These are phyloP conservation scores for Caranx ignobilis DNA, from an alignment of 2,113 vertebrate genomes.

Conservation along the genomic window DNA sequence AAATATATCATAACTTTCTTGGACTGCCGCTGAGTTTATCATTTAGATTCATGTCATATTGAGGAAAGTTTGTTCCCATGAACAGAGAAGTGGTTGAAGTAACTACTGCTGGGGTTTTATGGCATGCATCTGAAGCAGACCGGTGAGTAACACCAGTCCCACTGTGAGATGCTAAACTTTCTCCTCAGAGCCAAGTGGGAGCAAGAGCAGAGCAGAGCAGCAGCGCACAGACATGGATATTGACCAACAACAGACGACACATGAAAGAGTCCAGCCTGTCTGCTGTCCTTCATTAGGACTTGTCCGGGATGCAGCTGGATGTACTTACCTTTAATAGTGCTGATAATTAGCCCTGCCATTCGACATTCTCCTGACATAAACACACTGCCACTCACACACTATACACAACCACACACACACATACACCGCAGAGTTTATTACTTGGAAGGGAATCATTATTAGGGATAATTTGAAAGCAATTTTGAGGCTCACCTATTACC, in stretches of 20 bases:
- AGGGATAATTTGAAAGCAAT: constrained; percentile 87
- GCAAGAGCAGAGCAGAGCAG: constrained; percentile 32
- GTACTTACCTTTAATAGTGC: constrained; percentile 86
- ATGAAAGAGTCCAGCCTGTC: constrained; percentile 80
- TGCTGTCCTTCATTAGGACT: constrained; percentile 82
- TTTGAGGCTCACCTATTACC: constrained; percentile 86
- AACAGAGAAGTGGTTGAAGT: neutral
- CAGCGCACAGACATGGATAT: constrained; percentile 61
- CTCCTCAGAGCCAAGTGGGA: constrained; percentile 18
- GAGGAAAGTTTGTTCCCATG: constrained; percentile 10
- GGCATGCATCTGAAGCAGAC: constrained; percentile 26
- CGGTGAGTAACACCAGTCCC: constrained; percentile 14
- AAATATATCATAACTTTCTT: neutral
- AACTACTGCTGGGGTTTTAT: neutral
- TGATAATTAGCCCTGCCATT: constrained; percentile 85
- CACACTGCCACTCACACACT: constrained; percentile 76
- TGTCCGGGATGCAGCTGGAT: constrained; percentile 82
- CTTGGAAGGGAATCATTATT: constrained; percentile 84
- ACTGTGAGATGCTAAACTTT: constrained; percentile 36
- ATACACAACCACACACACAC: constrained; percentile 26
- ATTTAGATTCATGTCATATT: neutral
- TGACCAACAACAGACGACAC: constrained; percentile 78
- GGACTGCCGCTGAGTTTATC: neutral
- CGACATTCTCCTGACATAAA: constrained; percentile 83
- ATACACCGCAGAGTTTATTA: constrained; percentile 72